Conservation (phyloP, 2,797 vertebrate species). For the Gadopsis marmoratus region DNA sequence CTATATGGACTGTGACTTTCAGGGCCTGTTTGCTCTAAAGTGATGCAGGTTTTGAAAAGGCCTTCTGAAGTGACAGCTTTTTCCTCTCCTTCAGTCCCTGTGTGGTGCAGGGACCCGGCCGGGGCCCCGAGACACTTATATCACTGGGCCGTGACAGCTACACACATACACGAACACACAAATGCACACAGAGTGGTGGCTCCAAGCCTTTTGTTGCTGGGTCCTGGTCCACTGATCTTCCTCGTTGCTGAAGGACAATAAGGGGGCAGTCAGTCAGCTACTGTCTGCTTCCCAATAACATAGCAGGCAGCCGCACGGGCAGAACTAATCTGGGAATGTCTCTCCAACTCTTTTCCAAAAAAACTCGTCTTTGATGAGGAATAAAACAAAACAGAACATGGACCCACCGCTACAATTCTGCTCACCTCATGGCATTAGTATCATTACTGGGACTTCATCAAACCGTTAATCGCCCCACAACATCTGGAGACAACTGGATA, state of each 20-base stretch:
- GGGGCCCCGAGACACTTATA: constrained; percentile 84
- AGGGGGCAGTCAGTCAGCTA: constrained; percentile 80
- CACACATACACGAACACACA: constrained; percentile 70
- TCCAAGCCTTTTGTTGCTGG: constrained; percentile 85
- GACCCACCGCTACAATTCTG: constrained; percentile 10
- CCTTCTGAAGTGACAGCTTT: constrained; percentile 87
- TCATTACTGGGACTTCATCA: constrained; percentile 21
- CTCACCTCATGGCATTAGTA: constrained; percentile 8
- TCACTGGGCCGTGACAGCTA: constrained; percentile 88
- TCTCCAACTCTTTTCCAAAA: constrained; percentile 69
- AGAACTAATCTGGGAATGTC: constrained; percentile 91
- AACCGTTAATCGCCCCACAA: constrained; percentile 2
- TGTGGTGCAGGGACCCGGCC: constrained; percentile 74
- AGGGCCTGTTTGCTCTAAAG: constrained; percentile 79
- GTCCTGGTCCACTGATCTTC: constrained; percentile 84
- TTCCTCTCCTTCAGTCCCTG: constrained; percentile 73
- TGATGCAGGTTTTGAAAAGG: constrained; percentile 78
- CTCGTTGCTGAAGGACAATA: constrained; percentile 85
- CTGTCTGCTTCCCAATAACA: constrained; percentile 87
- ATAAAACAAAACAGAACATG: constrained; percentile 48
- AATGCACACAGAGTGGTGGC: constrained; percentile 78
- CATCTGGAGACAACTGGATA: background rate
- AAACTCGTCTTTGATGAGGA: constrained; percentile 38
- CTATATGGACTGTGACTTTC: constrained; percentile 86
- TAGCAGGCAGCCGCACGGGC: constrained; percentile 86